These are phyloP conservation scores for Enhydra lutris DNA, from an alignment of 2,113 vertebrate species.

Conservation along the genomic window DNA sequence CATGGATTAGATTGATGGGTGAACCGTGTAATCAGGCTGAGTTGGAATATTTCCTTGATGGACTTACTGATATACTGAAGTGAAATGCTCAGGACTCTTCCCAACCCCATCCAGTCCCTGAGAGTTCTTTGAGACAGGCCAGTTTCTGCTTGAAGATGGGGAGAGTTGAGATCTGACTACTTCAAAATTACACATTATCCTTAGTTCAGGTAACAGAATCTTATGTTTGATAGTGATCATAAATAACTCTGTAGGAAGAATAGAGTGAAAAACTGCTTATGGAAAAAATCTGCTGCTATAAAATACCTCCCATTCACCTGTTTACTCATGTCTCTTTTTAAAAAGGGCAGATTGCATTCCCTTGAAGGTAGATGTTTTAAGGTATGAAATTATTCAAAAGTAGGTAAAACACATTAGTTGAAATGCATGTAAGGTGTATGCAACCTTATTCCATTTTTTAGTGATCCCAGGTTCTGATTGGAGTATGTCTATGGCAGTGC, in stretches of 20 bases:
- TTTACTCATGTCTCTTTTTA: neutral
- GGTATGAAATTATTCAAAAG: neutral
- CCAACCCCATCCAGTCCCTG: accelerated
- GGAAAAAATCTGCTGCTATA: neutral
- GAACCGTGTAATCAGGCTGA: neutral
- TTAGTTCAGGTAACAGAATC: neutral
- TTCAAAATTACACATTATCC: neutral
- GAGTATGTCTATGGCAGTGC: neutral
- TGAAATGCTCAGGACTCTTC: neutral
- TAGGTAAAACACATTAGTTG: neutral
- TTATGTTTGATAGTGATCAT: neutral
- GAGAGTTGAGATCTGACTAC: neutral
- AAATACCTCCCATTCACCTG: neutral
- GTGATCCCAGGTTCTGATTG: neutral
- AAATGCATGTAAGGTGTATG: neutral
- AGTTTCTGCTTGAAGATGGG: neutral
- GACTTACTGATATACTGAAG: neutral
- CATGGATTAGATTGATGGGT: neutral
- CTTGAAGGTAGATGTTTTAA: neutral
- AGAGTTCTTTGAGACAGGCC: neutral
- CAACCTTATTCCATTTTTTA: neutral
- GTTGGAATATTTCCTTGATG: neutral
- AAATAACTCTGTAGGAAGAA: neutral
- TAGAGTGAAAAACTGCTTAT: neutral
- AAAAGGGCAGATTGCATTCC: neutral